Base-by-base conservation (phyloP, 2,888 invertebrate species). In the Phytoseiulus persimilis region DNA sequence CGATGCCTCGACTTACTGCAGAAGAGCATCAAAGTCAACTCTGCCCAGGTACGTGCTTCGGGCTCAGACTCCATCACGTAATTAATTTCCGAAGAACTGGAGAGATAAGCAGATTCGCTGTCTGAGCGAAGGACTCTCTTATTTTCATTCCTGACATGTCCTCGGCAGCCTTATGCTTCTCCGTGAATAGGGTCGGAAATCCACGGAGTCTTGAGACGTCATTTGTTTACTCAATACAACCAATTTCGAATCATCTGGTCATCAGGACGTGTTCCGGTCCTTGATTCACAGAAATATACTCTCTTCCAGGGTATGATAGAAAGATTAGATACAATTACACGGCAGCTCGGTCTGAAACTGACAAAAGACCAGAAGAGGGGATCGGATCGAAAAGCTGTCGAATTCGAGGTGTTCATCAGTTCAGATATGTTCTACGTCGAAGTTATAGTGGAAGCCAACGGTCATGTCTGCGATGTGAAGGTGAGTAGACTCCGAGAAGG, bases 351-450 rank as follows among this genome's bases (percentile, higher is more conserved):
- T 33, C 33, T 87, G n/a, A 87, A 87, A 14, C 33, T 87, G 45
- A 87, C 87, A 33, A 87, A 87, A n/a, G 87, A 87, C 18, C 87
- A 87, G 31, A 87, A 87, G 33, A 33, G 87, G 31, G 32, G 39
- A 14, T 95, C 96, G 91, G 96, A 96, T 90, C 95, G 95, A 90
- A 95, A 95, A 90, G 95, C 95, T 90, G 95, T 95, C 89, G 95
- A 95, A 87, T 95, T 95, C 6, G 95, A 96, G 92, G 94, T 96
- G 90, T 97, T 97, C 92, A 97, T 98, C 93, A 97, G 96, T 83
- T 97, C 97, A 0, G 98, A 98, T 92, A 97, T 98, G 97, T 98
- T 98, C 93, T 97, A 96, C 93, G 94, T 98, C 91, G 97, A 98
- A 94, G 96, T 98, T 92, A 94, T 96, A 90, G 94, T 98, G 90